Base-by-base conservation (phyloP, 2,113 vertebrate genomes). In the Baryphthengus martii region DNA sequence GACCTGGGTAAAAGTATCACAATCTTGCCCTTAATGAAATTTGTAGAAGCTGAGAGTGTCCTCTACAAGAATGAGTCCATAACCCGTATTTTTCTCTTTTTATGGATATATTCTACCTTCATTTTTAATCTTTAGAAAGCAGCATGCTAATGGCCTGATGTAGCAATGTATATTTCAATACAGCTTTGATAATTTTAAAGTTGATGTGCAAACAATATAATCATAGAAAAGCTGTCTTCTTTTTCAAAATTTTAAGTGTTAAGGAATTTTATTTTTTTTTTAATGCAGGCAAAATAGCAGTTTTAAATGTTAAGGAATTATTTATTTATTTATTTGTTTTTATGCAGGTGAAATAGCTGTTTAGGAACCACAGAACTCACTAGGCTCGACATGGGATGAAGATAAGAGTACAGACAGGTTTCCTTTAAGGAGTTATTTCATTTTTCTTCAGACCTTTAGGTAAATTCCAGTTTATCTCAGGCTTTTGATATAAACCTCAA, bases 1-100 rank as follows among this genome's bases (percentile, higher is more conserved):
- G 44, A 79, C 61, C 82, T 10, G 13, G 39, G 26, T 67, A 85
- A 90, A 29, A 63, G 17, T 88, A 89, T 74, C 89, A 87, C 65
- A 92, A 53, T 79, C 66, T 85, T 90, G 70, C 13, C 10, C 49
- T 84, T 79, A 85, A 74, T 65, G 61, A 93, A 94, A 88, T 81
- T 44, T 93, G 19, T 58, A 75, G 68, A 90, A 89, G 31, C 56
- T 65, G 26, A 75, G 37, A 83, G 47, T 78, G 28, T 56, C 19
- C 70, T 88, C 20, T 49, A 61, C 8, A 85, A 74, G 45, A 80
- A 90, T 23, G 29, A 83, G 37, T 53, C 53, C 1, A 1, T 68
- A 90, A 62, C 90, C 44, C 53, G 31, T 92, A 82, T 75, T 90
- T 94, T 94, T 79, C 50, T 83, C 9, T 53, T 78, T 74, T 92